Evolutionary conservation across 1,140 invertebrate genomes (phyloP), one percentile per base, ranked within the genome.

Genomic region (Drosophila kurseongensis): DNA sequence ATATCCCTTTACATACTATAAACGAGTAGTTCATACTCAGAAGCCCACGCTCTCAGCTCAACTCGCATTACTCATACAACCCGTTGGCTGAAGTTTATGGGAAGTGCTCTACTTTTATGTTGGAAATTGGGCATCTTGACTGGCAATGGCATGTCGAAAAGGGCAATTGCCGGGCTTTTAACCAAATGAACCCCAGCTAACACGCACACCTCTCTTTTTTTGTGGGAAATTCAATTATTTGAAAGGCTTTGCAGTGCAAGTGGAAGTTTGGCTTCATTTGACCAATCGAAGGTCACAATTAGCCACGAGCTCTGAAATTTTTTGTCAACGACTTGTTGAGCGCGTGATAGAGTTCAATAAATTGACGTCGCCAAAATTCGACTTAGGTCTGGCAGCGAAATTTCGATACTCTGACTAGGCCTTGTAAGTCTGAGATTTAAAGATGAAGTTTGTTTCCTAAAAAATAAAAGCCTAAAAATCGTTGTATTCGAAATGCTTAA

Each of bases 321-420:
- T 75, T 73, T 60, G 62, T 66, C 60, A 76, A 68, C 59, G 78
- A 88, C 83, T 85, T 86, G 83, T 85, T 81, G 82, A 42, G 56
- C 59, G 65, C 75, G 78, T 86, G 82, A 61, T 6, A 65, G 40
- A 16, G 12, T 35, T 50, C 60, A 75, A 76, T 82, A 68, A 85
- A 82, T 81, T 40, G 65, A 48, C 18, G 9, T 16, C 18, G 29
- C 42, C 12, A 35, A 71, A 2, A 2, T 0, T 18, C 2, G 1
- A 42, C 29, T 50, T 32, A 10, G 14, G 38, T 3, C 27, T 45
- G 47, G 27, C 13, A 44, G 44, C 32, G 40, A 50, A 62, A 82
- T 42, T 10, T 8, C 18, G 16, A 72, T 41, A 67, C 54, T 35
- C 55, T 41, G 18, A 42, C 47, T n/a, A 14, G 10, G 16, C 6